Conservation (phyloP, 2,797 vertebrate genomes). For the Eidolon dupreanum region DNA sequence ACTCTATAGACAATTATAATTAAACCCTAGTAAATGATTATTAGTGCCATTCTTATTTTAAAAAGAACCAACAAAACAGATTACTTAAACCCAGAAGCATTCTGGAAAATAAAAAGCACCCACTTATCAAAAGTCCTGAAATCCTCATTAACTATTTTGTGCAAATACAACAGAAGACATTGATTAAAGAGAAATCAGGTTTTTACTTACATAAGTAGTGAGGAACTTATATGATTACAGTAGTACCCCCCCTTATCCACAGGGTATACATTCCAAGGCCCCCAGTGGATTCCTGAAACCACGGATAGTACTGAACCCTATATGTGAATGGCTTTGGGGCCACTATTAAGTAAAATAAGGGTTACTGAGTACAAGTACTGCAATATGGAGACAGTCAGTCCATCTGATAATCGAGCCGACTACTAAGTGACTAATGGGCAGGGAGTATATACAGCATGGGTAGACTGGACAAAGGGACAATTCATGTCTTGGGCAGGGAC, state of each 20-base stretch:
- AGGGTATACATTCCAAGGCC: neutral
- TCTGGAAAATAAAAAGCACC: neutral
- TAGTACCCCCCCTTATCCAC: neutral
- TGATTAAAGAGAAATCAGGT: constrained; percentile 29
- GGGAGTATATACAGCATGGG: neutral
- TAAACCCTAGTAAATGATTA: neutral
- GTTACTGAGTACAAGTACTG: neutral
- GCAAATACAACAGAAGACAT: neutral
- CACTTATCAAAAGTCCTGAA: neutral
- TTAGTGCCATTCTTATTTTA: constrained; percentile 29
- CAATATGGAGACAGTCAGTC: neutral
- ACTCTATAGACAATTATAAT: neutral
- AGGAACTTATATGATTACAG: neutral
- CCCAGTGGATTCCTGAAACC: neutral
- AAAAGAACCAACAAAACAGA: constrained; percentile 5
- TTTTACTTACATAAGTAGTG: constrained; percentile 13
- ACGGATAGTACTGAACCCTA: neutral
- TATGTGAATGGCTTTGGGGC: neutral
- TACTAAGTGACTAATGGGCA: neutral
- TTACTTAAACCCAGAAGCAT: constrained; percentile 47
- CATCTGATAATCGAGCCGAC: neutral
- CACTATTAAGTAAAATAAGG: neutral
- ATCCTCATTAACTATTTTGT: constrained; percentile 3
- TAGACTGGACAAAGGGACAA: neutral
- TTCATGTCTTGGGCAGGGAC: neutral